phyloP scores from a whole-genome alignment of 2,797 vertebrate genomes.

The Pangasius mekongensis region DNA sequence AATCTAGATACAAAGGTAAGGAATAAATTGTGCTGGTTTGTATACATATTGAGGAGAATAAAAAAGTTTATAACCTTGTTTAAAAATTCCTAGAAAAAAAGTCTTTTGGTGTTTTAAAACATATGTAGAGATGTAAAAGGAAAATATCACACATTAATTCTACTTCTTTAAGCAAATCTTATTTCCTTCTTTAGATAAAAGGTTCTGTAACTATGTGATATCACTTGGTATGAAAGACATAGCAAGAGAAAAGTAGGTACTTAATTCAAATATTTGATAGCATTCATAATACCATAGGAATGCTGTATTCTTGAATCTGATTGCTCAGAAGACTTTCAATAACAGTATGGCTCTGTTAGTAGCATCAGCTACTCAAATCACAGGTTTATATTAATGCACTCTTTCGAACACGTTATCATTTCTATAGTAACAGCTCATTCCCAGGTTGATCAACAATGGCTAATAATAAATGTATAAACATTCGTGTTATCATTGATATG shows the following conservation, averaged over 20 bases:
- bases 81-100: background rate
- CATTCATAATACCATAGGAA: background rate
- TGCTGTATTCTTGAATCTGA: background rate
- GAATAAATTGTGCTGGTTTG: background rate
- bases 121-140: background rate
- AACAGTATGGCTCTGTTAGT: background rate
- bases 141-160: background rate
- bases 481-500: background rate
- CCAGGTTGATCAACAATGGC: background rate
- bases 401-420: background rate
- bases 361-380: background rate
- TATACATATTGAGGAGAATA: background rate
- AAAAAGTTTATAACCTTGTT: background rate
- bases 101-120: background rate
- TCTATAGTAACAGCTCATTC: background rate
- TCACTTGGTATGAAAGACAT: background rate
- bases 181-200: background rate
- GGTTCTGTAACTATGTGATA: background rate
- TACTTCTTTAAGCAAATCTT: background rate
- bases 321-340: background rate
- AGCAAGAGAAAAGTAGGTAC: background rate
- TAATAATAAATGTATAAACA: background rate
- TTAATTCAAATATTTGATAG: background rate
- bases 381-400: background rate
- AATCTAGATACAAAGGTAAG: background rate